phyloP scores from a whole-genome alignment of 2,113 vertebrate species.

The Microcebus griseorufus region DNA sequence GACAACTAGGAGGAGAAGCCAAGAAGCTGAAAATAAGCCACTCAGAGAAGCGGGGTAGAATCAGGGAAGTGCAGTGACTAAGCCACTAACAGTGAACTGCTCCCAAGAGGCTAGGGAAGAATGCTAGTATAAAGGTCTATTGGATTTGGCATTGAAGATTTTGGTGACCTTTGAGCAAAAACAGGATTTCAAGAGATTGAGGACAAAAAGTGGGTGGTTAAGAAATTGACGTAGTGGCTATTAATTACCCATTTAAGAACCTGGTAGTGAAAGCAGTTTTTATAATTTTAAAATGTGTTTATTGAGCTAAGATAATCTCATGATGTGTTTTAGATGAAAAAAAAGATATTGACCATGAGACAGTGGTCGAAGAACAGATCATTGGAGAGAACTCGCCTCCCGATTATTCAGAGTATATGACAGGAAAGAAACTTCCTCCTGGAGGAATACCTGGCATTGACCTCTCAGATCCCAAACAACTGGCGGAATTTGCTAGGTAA shows the following conservation, averaged over 20 bases:
- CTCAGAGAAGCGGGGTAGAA: neutral
- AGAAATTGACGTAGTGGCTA: neutral
- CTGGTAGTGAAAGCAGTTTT: neutral
- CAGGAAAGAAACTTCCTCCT: slow-evolving; percentile 98
- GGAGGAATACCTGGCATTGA: slow-evolving; percentile 98
- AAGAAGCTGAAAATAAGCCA: neutral
- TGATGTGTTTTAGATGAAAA: slow-evolving; percentile 94
- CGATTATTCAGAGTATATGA: slow-evolving; percentile 99
- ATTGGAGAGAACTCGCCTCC: slow-evolving; percentile 98
- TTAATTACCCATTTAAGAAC: neutral
- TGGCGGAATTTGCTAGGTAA: slow-evolving; percentile 99
- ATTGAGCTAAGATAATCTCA: slow-evolving; percentile 46
- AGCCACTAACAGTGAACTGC: rapidly evolving
- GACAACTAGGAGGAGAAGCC: neutral
- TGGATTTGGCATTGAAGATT: neutral
- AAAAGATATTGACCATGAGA: slow-evolving; percentile 98
- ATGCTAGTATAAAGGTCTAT: rapidly evolving
- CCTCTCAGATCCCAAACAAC: slow-evolving; percentile 97
- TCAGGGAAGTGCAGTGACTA: rapidly evolving
- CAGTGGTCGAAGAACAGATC: slow-evolving; percentile 96
- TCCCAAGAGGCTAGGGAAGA: too few relatives aligned
- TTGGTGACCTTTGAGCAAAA: neutral
- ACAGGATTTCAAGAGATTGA: neutral
- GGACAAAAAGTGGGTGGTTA: neutral
- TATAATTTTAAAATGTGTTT: neutral